Evolutionary conservation across 2,797 vertebrate genomes (phyloP), one percentile per base, ranked within the genome.

Genomic region (Aphelocoma californica): DNA sequence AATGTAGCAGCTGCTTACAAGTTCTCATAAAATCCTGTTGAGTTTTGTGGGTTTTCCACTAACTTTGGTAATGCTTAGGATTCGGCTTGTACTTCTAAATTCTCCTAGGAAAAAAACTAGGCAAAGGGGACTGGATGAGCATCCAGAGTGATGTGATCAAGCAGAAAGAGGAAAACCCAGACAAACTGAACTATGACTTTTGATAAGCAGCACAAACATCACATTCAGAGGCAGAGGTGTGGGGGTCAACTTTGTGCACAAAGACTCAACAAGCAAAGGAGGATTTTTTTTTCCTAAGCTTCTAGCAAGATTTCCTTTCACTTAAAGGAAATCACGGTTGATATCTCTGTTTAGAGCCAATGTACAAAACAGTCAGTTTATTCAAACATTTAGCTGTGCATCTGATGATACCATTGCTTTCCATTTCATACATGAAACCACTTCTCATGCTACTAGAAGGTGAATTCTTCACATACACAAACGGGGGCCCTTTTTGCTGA

Each of bases 181-280:
- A 89, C 60, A 89, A 94, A 94, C 25, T 45, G 14, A 95, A 92
- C 65, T 53, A 44, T 42, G 86, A 86, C 78, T 96, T 94, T 70
- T 80, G 73, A 90, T 31, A 77, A 95, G 88, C 81, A 92, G 81
- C 31, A 42, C 45, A 42, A 95, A 90, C 51, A 81, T 69, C 67
- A 56, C 70, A 51, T 93, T 95, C 87, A 79, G 93, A 83, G 75
- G 60, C 34, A 95, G 93, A 96, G 48, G 26, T n/a, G 48, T 2
- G 2, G 71, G 60, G 79, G 80, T 69, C 74, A 94, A 72, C 77
- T 89, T 81, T 78, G 70, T 56, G 58, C 56, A 56, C 66, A 86
- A 88, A 96, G 91, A 90, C 71, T 84, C 92, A 53, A 71, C 72
- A 94, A 94, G 29, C 8, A 53, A 84, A 60, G 34, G 28, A 82